Base-by-base conservation (phyloP, 1,140 invertebrate species). In the Muscidifurax raptorellus region DNA sequence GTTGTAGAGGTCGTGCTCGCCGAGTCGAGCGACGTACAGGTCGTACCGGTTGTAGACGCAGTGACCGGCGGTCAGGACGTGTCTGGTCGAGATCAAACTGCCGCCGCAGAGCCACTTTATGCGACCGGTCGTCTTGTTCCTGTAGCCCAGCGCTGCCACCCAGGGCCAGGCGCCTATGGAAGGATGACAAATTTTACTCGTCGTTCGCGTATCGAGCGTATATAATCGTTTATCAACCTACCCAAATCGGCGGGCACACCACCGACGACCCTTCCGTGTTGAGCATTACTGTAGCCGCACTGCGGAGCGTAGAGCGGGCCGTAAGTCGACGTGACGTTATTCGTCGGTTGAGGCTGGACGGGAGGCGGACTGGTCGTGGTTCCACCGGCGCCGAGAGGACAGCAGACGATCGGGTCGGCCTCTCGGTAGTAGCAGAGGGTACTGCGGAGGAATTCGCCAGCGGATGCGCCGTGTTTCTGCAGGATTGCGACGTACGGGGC, bases 61-160 rank as follows among this genome's bases (percentile, higher is more conserved):
- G 90, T 98, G 97, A 0, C 95, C 97, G 7, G 97, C 97, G 1
- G 97, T 98, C 4, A 98, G 86, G 1, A 98, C 93, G 90, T 97
- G 97, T 13, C 94, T 91, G 0, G 93, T 87, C 18, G 95, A 95
- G 72, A 98, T 94, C 0, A 98, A 93, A 40, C 96, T 95, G n/a
- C 96, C 97, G 0, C 96, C 97, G 90, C 97, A 98, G n/a, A 95
- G 90, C 94, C 95, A 96, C 86, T 92, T 91, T 1, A 71, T 0
- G 93, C 88, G 82, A 90, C 90, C 69, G 89, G 89, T 64, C n/a
- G 93, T 87, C 28, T 87, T 87, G 86, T 93, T 92, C 80, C 87
- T 89, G 91, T 96, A 97, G 0, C 96, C 96, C 44, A 97, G 91
- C 3, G 95, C 94, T 0, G 95, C 94, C 78, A 96, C 94, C 96